Percentiles rank a stretch among this genome's conserved stretches.
Conservation (phyloP, 2,113 vertebrate species). For the Pampusana beccarii region DNA sequence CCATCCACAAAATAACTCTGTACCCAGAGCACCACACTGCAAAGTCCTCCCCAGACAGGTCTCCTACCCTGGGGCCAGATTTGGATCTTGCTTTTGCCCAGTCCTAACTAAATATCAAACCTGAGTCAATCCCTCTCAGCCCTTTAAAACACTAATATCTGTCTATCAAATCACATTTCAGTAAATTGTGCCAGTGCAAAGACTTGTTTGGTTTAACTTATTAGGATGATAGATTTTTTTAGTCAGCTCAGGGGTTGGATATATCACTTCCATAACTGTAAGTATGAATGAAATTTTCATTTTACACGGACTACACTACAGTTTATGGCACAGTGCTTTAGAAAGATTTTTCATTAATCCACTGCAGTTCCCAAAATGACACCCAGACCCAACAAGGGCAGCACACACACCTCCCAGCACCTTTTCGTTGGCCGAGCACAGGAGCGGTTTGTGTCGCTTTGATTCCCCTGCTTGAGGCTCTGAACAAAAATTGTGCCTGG, state of each 20-base stretch:
- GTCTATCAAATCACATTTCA: neutral
- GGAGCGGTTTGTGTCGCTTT: neutral
- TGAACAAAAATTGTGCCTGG: neutral
- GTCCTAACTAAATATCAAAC: neutral
- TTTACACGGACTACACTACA: neutral
- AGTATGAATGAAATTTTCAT: neutral
- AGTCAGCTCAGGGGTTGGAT: neutral
- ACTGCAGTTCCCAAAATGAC: neutral
- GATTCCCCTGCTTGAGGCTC: neutral
- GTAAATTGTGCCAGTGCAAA: neutral
- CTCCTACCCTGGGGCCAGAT: neutral
- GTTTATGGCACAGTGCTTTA: neutral
- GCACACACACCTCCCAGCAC: fast-evolving
- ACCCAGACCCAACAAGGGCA: no score
- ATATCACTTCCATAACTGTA: neutral
- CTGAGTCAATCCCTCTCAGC: neutral
- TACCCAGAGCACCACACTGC: neutral
- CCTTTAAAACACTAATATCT: neutral
- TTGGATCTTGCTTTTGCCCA: neutral
- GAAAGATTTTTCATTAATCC: neutral
- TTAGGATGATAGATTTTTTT: fast-evolving
- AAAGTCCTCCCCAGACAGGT: neutral
- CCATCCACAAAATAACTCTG: neutral
- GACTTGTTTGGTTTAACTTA: neutral
- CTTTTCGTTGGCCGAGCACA: fast-evolving